Conservation (phyloP, 2,797 vertebrate species). For the Hydrophis major region DNA sequence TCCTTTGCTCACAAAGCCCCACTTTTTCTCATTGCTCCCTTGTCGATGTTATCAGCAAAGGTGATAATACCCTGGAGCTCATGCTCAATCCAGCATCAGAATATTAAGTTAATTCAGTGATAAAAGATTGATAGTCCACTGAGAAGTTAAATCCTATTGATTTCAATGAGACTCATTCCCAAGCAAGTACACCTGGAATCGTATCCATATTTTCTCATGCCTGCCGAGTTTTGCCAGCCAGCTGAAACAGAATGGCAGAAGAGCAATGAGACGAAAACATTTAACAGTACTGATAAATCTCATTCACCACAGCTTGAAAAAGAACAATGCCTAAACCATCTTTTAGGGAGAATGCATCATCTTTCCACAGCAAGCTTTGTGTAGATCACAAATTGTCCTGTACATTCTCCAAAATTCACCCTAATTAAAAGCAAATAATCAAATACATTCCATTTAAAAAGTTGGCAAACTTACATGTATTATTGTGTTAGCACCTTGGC, state of each 20-base stretch:
- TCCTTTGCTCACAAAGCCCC: not conserved
- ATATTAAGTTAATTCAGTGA: not conserved
- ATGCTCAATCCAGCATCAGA: not conserved
- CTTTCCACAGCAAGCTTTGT: constrained; percentile 71
- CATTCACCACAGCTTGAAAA: constrained; percentile 74
- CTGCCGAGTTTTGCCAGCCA: constrained; percentile 68
- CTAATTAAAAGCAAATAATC: constrained; percentile 86
- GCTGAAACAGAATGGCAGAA: constrained; percentile 71
- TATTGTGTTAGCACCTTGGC: constrained; percentile 83
- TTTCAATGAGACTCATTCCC: not conserved
- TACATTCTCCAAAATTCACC: constrained; percentile 81
- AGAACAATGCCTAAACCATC: constrained; percentile 70
- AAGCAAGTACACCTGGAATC: not conserved
- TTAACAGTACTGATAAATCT: constrained; percentile 75
- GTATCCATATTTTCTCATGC: constrained; percentile 54
- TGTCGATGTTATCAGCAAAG: not conserved
- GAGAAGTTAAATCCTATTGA: not conserved
- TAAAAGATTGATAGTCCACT: not conserved
- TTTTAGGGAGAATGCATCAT: constrained; percentile 65
- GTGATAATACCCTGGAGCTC: not conserved
- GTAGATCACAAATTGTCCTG: constrained; percentile 79
- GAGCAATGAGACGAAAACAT: constrained; percentile 65
- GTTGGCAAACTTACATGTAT: constrained; percentile 79
- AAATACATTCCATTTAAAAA: constrained; percentile 84
- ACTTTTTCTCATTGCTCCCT: not conserved